phyloP scores from a whole-genome alignment of 2,888 invertebrate species.

The Drosophila limbata region DNA sequence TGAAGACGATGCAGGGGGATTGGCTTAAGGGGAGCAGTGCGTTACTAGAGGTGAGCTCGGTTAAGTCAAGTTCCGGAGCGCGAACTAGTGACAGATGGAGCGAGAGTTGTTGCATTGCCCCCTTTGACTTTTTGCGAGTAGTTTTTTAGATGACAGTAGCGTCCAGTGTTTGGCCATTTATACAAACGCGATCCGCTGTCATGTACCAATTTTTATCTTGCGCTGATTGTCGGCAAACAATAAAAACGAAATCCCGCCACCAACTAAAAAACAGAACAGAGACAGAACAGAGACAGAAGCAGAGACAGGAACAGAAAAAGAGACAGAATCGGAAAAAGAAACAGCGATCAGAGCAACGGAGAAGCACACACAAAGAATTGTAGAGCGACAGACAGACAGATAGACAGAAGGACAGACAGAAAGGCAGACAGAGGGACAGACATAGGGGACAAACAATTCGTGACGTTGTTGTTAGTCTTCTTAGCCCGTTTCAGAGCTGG shows the following conservation, averaged over 20 bases:
- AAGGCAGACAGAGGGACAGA: constrained; percentile 25
- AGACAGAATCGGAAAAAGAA: constrained; percentile 14
- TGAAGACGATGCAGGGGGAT: neutral
- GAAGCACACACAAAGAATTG: constrained; percentile 62
- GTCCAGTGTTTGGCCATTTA: constrained; percentile 82
- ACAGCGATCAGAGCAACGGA: constrained; percentile 12
- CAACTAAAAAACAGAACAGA: constrained; percentile 45
- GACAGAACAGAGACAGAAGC: constrained; percentile 27
- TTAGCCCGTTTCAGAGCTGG: constrained; percentile 18
- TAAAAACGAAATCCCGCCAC: constrained; percentile 76
- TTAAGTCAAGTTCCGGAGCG: constrained; percentile 41
- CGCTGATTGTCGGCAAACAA: constrained; percentile 83
- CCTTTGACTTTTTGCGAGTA: neutral
- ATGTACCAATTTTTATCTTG: constrained; percentile 83
- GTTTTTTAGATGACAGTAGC: constrained; percentile 75
- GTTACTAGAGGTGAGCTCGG: constrained; percentile 53
- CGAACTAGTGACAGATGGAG: constrained; percentile 24
- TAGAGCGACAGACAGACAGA: constrained; percentile 63
- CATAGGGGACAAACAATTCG: constrained; percentile 78
- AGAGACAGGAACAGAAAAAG: constrained; percentile 33
- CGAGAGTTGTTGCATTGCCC: constrained; percentile 25
- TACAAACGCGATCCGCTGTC: constrained; percentile 84
- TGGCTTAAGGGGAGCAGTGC: constrained; percentile 18
- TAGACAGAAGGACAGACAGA: constrained; percentile 24
- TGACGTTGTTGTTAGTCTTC: constrained; percentile 80